phyloP scores from a whole-genome alignment of 2,888 invertebrate species.

The Agelastica alni region DNA sequence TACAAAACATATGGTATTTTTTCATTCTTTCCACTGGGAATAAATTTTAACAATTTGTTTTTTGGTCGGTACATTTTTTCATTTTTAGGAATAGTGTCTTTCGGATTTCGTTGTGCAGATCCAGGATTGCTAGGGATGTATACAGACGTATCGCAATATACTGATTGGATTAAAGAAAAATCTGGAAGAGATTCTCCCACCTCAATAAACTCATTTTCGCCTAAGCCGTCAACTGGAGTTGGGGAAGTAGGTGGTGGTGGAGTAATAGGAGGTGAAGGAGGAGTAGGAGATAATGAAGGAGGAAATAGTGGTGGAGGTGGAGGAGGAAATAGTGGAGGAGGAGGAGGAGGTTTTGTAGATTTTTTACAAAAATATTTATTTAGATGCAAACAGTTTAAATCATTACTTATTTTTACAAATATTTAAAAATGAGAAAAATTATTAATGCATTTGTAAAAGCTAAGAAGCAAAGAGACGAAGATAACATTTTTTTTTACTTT shows the following conservation, averaged over 20 bases:
- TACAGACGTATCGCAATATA: conserved; percentile 64
- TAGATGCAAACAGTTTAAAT: too few relatives aligned
- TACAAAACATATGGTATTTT: too few relatives aligned
- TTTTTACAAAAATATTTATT: too few relatives aligned
- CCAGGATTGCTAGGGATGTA: conserved; percentile 63
- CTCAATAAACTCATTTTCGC: not conserved
- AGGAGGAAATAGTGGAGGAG: too few relatives aligned
- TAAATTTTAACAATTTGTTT: too few relatives aligned
- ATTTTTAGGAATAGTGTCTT: conserved; percentile 66
- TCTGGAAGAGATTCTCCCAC: conserved; percentile 32
- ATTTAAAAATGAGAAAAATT: not conserved
- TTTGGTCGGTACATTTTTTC: too few relatives aligned
- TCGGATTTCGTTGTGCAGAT: conserved; percentile 69
- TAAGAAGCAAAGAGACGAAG: not conserved
- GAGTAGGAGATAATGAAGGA: not conserved
- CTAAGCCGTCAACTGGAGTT: not conserved
- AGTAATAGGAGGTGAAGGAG: not conserved
- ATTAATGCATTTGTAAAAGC: not conserved
- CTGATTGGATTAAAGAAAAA: conserved; percentile 60
- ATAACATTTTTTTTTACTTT: too few relatives aligned
- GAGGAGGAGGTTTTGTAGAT: too few relatives aligned
- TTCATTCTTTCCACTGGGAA: too few relatives aligned
- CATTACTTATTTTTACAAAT: too few relatives aligned
- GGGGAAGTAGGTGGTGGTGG: not conserved
- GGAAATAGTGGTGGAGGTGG: not conserved